Conservation (phyloP, 2,797 vertebrate species). For the Picus viridis region DNA sequence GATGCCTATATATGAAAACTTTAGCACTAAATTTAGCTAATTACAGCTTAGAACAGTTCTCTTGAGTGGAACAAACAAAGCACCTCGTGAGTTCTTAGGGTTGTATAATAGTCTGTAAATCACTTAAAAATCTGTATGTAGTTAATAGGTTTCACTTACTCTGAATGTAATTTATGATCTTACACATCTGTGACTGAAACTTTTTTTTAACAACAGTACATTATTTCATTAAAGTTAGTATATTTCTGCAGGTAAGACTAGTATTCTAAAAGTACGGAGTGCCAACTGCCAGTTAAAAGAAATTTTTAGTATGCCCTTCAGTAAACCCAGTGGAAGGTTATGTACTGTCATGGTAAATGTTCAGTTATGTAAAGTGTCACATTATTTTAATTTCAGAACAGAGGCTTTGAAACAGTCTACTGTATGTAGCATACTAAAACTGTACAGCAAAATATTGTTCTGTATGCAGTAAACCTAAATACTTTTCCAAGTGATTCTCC, state of each 20-base stretch:
- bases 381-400: conserved; percentile 64
- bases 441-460: background rate
- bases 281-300: background rate
- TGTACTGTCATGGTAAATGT: conserved; percentile 53
- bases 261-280: background rate
- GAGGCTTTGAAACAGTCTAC: conserved; percentile 22
- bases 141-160: background rate
- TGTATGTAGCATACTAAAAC: conserved; percentile 35
- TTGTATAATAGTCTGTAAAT: background rate
- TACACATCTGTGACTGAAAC: background rate
- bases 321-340: conserved; percentile 49
- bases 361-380: conserved; percentile 70
- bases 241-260: background rate
- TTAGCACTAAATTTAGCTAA: background rate
- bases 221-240: background rate
- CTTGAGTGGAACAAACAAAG: background rate
- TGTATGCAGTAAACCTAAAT: background rate
- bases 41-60: background rate
- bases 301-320: conserved; percentile 43
- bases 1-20: background rate
- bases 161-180: background rate
- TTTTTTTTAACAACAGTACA: background rate
- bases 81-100: background rate
- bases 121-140: background rate
- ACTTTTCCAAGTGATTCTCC: background rate